These are phyloP conservation scores for Sprattus sprattus DNA, from an alignment of 2,113 vertebrate species.

Conservation along the genomic window DNA sequence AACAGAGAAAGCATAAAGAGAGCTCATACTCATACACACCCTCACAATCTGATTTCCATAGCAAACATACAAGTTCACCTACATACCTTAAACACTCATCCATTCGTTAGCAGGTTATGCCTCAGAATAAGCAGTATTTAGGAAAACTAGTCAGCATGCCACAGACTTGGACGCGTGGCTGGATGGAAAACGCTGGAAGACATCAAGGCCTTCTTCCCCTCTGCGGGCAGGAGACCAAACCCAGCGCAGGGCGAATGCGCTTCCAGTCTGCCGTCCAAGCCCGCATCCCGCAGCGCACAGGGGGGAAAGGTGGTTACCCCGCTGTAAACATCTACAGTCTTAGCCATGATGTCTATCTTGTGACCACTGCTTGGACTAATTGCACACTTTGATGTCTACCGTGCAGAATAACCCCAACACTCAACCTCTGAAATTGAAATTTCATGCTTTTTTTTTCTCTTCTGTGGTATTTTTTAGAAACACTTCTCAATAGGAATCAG, in stretches of 20 bases:
- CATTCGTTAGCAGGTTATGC: background rate
- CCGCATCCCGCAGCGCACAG: background rate
- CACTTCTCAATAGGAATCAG: background rate
- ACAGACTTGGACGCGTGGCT: constrained; percentile 24
- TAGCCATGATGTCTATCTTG: background rate
- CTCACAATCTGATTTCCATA: background rate
- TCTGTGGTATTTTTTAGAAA: background rate
- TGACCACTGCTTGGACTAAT: background rate
- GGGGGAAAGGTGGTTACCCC: background rate
- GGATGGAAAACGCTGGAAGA: constrained; percentile 21
- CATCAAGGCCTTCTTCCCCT: constrained; percentile 31
- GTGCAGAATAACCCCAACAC: background rate
- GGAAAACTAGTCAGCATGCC: constrained; percentile 5
- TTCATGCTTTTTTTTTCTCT: background rate
- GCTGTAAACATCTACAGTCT: background rate
- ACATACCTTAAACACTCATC: background rate
- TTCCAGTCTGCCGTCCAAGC: constrained; percentile 24
- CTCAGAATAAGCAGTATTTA: background rate
- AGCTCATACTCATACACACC: background rate
- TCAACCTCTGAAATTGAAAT: background rate
- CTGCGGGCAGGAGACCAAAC: constrained; percentile 29
- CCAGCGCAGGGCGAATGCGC: constrained; percentile 42
- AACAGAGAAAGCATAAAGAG: background rate
- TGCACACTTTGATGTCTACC: background rate
- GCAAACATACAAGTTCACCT: background rate